These are phyloP conservation scores for Vulpes vulpes DNA, from an alignment of 2,113 vertebrate species.

Conservation along the genomic window DNA sequence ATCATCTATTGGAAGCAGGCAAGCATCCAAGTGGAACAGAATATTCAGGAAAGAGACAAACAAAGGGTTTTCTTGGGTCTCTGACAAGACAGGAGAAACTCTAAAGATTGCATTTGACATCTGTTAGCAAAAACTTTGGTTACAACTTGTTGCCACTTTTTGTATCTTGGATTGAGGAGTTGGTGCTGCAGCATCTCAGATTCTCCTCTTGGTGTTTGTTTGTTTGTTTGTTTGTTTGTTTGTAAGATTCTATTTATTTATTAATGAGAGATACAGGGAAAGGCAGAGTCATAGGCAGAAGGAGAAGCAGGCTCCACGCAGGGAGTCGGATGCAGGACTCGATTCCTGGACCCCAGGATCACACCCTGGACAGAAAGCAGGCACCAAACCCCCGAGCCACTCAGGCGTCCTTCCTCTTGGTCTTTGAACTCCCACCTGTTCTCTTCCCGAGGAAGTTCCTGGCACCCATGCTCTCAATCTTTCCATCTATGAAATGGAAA, in stretches of 20 bases:
- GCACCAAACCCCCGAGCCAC: no score
- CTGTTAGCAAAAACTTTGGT: background rate
- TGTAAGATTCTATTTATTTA: no score
- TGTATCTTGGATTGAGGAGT: background rate
- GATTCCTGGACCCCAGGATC: no score
- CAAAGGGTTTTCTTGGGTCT: background rate
- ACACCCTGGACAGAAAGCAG: no score
- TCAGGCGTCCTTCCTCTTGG: background rate
- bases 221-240: no score
- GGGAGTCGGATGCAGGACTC: no score
- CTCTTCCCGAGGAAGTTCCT: background rate
- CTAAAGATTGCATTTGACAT: rapidly evolving
- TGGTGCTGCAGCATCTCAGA: rapidly evolving
- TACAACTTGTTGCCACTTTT: background rate
- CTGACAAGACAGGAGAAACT: background rate
- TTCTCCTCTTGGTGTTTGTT: background rate
- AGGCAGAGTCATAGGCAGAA: no score
- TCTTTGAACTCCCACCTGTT: background rate
- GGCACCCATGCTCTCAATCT: background rate
- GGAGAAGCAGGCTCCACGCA: no score
- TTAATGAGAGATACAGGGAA: no score
- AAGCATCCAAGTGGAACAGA: background rate
- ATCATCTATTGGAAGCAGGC: background rate
- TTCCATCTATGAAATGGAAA: background rate
- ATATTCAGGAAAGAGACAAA: background rate